These are phyloP conservation scores for Ictalurus furcatus DNA, from an alignment of 2,113 vertebrate genomes.

Conservation along the genomic window DNA sequence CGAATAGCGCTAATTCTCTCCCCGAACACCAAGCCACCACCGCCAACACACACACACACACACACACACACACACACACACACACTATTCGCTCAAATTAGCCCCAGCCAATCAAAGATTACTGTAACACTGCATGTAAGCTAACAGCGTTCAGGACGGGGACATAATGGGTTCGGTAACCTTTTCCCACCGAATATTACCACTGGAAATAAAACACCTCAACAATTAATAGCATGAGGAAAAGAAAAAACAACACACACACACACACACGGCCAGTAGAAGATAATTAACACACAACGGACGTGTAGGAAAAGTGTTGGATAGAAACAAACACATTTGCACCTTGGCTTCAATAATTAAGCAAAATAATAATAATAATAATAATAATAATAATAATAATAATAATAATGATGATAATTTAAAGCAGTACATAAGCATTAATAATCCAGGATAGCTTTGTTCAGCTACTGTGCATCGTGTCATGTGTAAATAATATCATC, in stretches of 20 bases:
- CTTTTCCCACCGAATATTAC: constrained; percentile 30
- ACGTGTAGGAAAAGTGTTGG: neutral
- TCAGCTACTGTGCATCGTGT: neutral
- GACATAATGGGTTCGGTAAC: constrained; percentile 38
- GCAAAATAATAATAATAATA: neutral
- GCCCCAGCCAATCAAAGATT: constrained; percentile 29
- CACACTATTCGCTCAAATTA: constrained; percentile 48
- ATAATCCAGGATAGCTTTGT: neutral
- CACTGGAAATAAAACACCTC: constrained; percentile 31
- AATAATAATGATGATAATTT: too few relatives aligned
- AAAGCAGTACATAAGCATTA: neutral
- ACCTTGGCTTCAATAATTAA: neutral
- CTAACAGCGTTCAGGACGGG: constrained; percentile 20
- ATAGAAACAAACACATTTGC: neutral
- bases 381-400: too few relatives aligned
- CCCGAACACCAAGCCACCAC: constrained; percentile 28
- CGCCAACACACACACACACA: constrained; percentile 2
- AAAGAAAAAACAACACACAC: neutral
- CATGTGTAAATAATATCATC: neutral
- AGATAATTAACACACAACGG: constrained; percentile 17
- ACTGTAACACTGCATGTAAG: constrained; percentile 34
- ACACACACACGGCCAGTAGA: neutral
- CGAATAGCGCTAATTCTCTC: constrained; percentile 47
- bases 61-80: constrained; percentile 7
- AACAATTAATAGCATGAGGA: constrained; percentile 11